Percentiles rank a stretch among this genome's conserved stretches.
These are phyloP conservation scores for Aldabrachelys gigantea DNA, from an alignment of 2,113 vertebrate genomes.

Conservation along the genomic window DNA sequence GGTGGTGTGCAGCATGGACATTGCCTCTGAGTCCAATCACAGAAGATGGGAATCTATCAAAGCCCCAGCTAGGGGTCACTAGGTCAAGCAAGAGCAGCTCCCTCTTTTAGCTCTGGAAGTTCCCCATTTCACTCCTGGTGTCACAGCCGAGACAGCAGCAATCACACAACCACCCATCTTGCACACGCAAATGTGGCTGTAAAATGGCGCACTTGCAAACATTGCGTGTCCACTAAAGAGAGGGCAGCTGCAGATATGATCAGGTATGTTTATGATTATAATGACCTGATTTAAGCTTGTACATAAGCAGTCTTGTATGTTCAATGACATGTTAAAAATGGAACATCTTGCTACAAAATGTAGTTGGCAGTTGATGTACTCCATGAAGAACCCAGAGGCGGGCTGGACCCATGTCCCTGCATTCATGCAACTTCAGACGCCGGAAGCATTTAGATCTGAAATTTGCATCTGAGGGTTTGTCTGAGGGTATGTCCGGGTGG, in stretches of 20 bases:
- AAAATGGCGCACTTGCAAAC: background rate
- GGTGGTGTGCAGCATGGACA: too few relatives aligned
- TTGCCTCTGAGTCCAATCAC: too few relatives aligned
- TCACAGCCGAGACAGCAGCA: fast-evolving
- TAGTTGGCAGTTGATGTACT: background rate
- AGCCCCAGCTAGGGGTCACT: background rate
- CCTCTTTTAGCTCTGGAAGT: fast-evolving
- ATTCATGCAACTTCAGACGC: background rate
- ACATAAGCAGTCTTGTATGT: background rate
- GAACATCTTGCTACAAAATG: background rate
- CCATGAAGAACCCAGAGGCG: background rate
- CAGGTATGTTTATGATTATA: background rate
- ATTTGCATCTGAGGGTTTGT: background rate
- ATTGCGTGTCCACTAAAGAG: fast-evolving
- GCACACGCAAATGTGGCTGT: fast-evolving
- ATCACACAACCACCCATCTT: fast-evolving
- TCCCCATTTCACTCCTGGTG: background rate
- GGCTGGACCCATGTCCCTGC: background rate
- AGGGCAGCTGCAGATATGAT: background rate
- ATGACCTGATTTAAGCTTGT: background rate
- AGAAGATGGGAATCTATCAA: background rate
- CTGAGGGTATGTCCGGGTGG: too few relatives aligned
- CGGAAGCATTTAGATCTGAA: background rate
- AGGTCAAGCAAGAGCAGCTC: background rate
- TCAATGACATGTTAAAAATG: background rate